Conservation (phyloP, 2,797 vertebrate genomes). For the Gastrophryne carolinensis region DNA sequence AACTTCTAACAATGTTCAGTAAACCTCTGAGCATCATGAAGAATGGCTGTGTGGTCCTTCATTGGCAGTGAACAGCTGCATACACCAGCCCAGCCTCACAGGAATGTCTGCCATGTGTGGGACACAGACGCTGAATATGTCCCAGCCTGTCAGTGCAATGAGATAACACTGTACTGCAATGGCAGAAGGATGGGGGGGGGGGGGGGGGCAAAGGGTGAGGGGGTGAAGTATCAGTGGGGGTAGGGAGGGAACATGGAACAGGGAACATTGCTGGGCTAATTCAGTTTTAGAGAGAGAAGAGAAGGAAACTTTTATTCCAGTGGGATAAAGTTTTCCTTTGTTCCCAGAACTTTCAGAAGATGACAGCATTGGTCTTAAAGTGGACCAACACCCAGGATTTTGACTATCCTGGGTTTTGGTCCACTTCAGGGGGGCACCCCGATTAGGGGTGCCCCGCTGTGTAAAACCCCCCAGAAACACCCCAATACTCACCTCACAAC, state of each 20-base stretch:
- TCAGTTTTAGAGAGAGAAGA: background rate
- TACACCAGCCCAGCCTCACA: background rate
- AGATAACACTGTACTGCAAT: conserved; percentile 18
- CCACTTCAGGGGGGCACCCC: too few species aligned
- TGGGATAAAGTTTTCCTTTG: background rate
- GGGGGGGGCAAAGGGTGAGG: background rate
- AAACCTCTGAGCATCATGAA: too few species aligned
- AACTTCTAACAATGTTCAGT: too few species aligned
- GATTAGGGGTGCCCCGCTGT: too few species aligned
- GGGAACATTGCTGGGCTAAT: background rate
- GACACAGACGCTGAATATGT: background rate
- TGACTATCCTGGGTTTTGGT: too few species aligned
- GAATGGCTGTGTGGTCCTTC: too few species aligned
- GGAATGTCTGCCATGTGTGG: background rate
- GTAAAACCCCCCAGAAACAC: too few species aligned
- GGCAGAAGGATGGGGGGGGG: too few species aligned
- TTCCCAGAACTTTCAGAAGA: background rate
- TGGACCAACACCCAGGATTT: too few species aligned
- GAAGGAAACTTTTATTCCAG: background rate
- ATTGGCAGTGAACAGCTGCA: too few species aligned
- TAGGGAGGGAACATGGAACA: background rate
- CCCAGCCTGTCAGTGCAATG: background rate
- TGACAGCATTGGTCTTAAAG: background rate
- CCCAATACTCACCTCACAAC: too few species aligned
- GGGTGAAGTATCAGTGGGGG: background rate